These are phyloP conservation scores for Caerostris extrusa DNA, from an alignment of 1,140 invertebrate species.

Conservation along the genomic window DNA sequence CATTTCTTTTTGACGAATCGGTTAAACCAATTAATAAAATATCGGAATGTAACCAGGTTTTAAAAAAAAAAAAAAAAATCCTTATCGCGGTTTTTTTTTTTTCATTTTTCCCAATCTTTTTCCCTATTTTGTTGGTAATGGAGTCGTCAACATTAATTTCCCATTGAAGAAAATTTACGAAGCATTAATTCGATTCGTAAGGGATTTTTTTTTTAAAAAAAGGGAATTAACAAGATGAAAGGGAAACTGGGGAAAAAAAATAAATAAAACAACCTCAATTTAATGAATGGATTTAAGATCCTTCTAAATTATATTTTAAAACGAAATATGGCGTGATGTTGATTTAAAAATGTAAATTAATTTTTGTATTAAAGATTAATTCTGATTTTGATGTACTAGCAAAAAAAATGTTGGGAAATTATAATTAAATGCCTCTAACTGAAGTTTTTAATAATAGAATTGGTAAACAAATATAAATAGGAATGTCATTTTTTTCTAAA, in stretches of 20 bases:
- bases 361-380: not conserved
- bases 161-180: not conserved
- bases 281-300: not conserved
- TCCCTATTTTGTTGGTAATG: not conserved
- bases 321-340: not conserved
- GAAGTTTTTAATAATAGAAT: not conserved
- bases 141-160: conserved; percentile 36
- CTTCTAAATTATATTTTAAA: not conserved
- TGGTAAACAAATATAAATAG: not conserved
- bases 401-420: not conserved
- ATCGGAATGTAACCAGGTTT: not conserved
- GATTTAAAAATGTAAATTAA: conserved; percentile 28
- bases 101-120: not conserved
- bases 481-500: not conserved
- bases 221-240: not conserved
- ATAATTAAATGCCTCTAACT: not conserved
- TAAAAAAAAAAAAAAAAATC: not conserved
- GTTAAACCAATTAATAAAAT: conserved; percentile 37
- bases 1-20: not conserved
- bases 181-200: not conserved
- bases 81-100: not conserved
- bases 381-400: not conserved
- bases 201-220: not conserved
- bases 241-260: not conserved
- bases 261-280: not conserved